Evolutionary conservation across 2,888 invertebrate species (phyloP).

Genomic region (Drosophila atripex): DNA sequence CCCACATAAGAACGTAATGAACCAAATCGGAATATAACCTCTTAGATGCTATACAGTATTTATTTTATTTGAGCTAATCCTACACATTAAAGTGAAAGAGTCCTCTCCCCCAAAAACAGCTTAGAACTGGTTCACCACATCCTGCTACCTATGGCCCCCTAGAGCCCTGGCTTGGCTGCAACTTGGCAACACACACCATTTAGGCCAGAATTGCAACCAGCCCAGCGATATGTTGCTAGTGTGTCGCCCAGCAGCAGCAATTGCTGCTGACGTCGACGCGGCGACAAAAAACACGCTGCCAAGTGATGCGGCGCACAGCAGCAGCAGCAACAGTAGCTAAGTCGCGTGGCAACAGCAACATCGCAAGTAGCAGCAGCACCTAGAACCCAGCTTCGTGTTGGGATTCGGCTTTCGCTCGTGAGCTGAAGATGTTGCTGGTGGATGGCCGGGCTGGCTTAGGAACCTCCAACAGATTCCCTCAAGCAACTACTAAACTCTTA

Average conservation of each 20-base stretch:
- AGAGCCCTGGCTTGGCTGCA: neutral
- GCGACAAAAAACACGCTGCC: conserved; percentile 77
- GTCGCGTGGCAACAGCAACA: conserved; percentile 48
- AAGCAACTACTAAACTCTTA: neutral
- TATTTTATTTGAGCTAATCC: no score
- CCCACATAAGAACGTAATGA: neutral
- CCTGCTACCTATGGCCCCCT: neutral
- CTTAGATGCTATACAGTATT: no score
- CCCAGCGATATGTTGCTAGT: conserved; percentile 46
- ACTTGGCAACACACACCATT: conserved; percentile 30
- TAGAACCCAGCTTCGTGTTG: conserved; percentile 46
- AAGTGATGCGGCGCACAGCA: conserved; percentile 76
- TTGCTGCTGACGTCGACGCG: conserved; percentile 77
- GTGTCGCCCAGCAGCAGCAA: conserved; percentile 53
- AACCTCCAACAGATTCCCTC: conserved; percentile 12
- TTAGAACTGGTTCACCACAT: conserved; percentile 11
- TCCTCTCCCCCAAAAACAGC: neutral
- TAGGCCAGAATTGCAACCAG: conserved; percentile 1
- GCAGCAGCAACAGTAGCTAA: conserved; percentile 40
- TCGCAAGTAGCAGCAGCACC: conserved; percentile 25
- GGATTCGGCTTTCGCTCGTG: conserved; percentile 50
- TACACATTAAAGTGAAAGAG: no score
- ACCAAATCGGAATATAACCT: no score
- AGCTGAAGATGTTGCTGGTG: conserved; percentile 45
- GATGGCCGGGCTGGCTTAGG: conserved; percentile 22